Evolutionary conservation across 2,888 invertebrate species (phyloP), one percentile per base, ranked within the genome.

Genomic region (Aspidiotus destructor): DNA sequence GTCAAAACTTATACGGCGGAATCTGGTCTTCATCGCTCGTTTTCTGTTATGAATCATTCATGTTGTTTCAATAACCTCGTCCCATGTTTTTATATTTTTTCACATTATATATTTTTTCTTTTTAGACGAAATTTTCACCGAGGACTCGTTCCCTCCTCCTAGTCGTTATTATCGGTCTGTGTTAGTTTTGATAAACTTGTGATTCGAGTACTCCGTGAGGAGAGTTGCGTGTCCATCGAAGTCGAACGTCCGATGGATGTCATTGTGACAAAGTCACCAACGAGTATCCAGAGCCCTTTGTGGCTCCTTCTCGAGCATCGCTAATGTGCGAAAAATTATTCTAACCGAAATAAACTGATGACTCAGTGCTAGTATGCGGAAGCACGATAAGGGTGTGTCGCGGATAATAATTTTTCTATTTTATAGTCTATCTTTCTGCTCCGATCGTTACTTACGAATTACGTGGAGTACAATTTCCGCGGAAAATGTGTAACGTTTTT

Each of bases 21-120:
- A 53, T 63, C 63, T 63, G 63, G 28, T 28, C 17, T 63, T 63
- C 53, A 40, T 63, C 53, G 41, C n/a, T n/a, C n/a, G 48, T n/a
- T 40, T 53, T 63, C 40, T 16, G 53, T 53, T 63, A 63, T 63
- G 63, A 63, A 63, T 63, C 63, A 63, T 63, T 63, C 63, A 63
- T 63, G 63, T 63, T 53, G 63, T 63, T 63, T 63, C 63, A 63
- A 63, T 63, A 63, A 63, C 63, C 63, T 53, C 53, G 52, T 63
- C 48, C 52, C 28, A 17, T 52, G 48, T 53, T 53, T 62, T 52
- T 52, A 48, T 48, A 17, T 62, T 62, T 62, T 62, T 62, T 41
- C n/a, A 61, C 61, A 28, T 41, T 61, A 15, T 16, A 8, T 6
- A 53, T 52, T 16, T 53, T 63, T 52, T 48, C n/a, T 13, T 63